Percentiles rank a stretch among this genome's conserved stretches.
phyloP scores from a whole-genome alignment of 2,113 vertebrate genomes.

The Odocoileus hemionus region DNA sequence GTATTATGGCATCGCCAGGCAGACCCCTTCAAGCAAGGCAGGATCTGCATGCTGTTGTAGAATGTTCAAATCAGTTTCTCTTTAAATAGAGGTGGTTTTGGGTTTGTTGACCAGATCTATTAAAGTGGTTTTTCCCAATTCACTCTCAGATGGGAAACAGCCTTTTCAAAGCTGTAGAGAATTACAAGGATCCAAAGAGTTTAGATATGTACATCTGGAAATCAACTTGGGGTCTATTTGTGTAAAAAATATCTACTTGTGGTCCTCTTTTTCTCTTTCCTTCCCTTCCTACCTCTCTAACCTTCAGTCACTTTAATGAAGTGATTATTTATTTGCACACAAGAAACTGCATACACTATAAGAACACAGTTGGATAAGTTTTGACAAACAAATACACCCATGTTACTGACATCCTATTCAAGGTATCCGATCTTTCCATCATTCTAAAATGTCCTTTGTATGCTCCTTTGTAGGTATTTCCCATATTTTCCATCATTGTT shows the following conservation, averaged over 20 bases:
- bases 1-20: conserved; percentile 37
- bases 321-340: background rate
- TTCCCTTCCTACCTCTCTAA: background rate
- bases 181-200: background rate
- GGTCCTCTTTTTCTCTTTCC: background rate
- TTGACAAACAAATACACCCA: background rate
- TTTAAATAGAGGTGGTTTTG: conserved; percentile 41
- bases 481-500: background rate
- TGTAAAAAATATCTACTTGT: background rate
- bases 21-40: conserved; percentile 43
- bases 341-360: background rate
- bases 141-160: conserved; percentile 17
- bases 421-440: background rate
- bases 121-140: conserved; percentile 5
- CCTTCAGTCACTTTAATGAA: background rate
- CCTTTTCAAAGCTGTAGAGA: conserved; percentile 2
- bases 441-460: background rate
- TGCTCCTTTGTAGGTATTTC: background rate
- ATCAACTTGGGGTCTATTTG: background rate
- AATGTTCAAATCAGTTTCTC: conserved; percentile 45
- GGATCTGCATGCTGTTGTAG: conserved; percentile 12
- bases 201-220: background rate
- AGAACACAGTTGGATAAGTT: background rate
- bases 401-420: background rate
- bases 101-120: conserved; percentile 59